A percentile compares a stretch with the other conserved stretches of the same genome.
Conservation (phyloP, 2,797 vertebrate species). For the Gymnothorax javanicus region DNA sequence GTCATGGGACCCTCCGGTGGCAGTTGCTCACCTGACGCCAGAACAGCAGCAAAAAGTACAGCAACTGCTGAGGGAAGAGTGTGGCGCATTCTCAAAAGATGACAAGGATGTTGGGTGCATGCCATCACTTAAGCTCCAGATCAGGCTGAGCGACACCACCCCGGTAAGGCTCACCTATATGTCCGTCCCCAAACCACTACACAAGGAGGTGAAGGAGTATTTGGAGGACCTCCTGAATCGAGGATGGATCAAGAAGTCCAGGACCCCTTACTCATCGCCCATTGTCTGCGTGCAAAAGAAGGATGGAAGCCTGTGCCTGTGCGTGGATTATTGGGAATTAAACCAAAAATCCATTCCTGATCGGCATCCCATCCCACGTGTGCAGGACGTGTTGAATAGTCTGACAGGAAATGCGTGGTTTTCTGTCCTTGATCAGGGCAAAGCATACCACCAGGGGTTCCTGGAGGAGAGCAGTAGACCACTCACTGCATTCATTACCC, state of each 20-base stretch:
- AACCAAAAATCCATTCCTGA: background rate
- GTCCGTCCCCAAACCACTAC: background rate
- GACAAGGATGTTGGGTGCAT: slow-evolving; percentile 17
- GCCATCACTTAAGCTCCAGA: background rate
- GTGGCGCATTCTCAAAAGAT: slow-evolving; percentile 11
- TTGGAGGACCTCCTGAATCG: background rate
- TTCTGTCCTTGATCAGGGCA: slow-evolving; percentile 12
- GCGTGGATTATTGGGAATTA: background rate
- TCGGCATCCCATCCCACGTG: background rate
- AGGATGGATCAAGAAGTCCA: background rate
- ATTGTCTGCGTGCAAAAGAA: background rate
- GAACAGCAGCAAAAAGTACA: slow-evolving; percentile 14
- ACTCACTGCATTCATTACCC: background rate
- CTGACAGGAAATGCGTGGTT: background rate
- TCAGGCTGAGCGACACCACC: background rate
- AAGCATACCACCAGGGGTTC: slow-evolving; percentile 3
- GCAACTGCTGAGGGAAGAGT: slow-evolving; percentile 20
- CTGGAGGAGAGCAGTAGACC: background rate
- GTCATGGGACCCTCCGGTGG: slow-evolving; percentile 13
- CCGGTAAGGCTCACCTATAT: background rate
- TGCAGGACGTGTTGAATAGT: background rate
- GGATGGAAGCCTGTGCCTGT: slow-evolving; percentile 3
- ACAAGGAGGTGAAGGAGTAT: background rate
- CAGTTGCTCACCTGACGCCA: background rate
- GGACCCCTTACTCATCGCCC: no score